Evolutionary conservation across 2,888 invertebrate genomes (phyloP).

Genomic region (Carcina quercana): DNA sequence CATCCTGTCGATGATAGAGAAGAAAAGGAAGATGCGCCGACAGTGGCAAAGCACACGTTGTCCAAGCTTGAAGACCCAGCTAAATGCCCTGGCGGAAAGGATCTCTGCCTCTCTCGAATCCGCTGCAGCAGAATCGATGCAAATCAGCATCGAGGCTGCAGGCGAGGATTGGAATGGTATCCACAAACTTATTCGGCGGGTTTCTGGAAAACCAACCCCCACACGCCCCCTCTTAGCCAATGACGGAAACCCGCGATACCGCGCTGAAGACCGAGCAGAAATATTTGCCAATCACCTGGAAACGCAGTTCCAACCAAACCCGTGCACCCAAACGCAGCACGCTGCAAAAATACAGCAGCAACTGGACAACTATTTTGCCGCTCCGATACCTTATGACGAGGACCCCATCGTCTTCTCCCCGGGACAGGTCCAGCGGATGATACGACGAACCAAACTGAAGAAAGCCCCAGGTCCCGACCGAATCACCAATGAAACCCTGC

Average conservation of each 20-base stretch:
- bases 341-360: background rate
- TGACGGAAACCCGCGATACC: constrained; percentile 1
- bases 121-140: background rate
- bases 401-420: constrained; percentile 10
- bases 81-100: background rate
- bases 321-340: background rate
- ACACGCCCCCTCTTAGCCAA: constrained; percentile 1
- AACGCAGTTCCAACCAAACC: constrained; percentile 7
- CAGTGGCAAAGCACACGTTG: constrained; percentile 3
- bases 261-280: constrained; percentile 7
- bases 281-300: constrained; percentile 7
- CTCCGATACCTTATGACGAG: background rate
- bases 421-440: constrained; percentile 1
- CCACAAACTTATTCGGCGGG: constrained; percentile 1
- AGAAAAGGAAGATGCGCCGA: constrained; percentile 4
- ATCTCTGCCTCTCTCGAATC: background rate
- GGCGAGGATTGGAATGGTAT: constrained; percentile 1
- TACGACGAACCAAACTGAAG: background rate
- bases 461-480: constrained; percentile 17
- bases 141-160: constrained; percentile 1
- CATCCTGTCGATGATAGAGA: background rate
- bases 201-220: background rate
- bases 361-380: background rate
- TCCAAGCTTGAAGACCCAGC: background rate
- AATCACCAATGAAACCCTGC: constrained; percentile 13